Conservation (phyloP, 2,797 vertebrate species). For the Neostethus bicornis region DNA sequence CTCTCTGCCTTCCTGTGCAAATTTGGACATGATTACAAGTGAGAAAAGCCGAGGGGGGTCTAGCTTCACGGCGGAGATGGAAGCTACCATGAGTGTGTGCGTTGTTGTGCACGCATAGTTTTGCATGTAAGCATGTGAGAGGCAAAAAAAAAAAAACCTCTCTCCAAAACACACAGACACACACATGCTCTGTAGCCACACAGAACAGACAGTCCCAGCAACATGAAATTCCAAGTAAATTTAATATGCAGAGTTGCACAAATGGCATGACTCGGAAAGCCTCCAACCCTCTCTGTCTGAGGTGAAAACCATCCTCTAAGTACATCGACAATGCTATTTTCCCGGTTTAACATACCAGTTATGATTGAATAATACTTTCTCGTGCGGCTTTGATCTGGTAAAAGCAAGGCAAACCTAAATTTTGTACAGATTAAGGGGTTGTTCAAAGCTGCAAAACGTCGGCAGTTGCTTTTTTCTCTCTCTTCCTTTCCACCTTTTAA, state of each 20-base stretch:
- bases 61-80: slow-evolving; percentile 76
- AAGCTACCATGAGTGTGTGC: slow-evolving; percentile 60
- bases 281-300: slow-evolving; percentile 70
- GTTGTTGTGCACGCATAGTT: slow-evolving; percentile 64
- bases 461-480: slow-evolving; percentile 44
- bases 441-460: slow-evolving; percentile 75
- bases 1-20: slow-evolving; percentile 79
- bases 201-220: slow-evolving; percentile 56
- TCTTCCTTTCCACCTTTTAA: slow-evolving; percentile 63
- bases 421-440: slow-evolving; percentile 81
- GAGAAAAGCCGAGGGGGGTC: slow-evolving; percentile 82
- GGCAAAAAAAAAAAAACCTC: slow-evolving; percentile 41
- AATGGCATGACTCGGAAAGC: slow-evolving; percentile 78
- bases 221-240: slow-evolving; percentile 75
- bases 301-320: slow-evolving; percentile 73
- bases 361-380: slow-evolving; percentile 75
- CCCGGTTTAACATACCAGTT: slow-evolving; percentile 70
- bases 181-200: slow-evolving; percentile 52
- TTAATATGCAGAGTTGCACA: slow-evolving; percentile 80
- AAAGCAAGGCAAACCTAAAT: slow-evolving; percentile 73
- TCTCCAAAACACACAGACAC: slow-evolving; percentile 8
- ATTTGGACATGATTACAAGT: slow-evolving; percentile 84
- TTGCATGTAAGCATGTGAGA: slow-evolving; percentile 52
- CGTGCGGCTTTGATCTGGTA: slow-evolving; percentile 75
- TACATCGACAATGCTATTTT: slow-evolving; percentile 76